Base-by-base conservation (phyloP, 2,113 vertebrate species). In the Siniperca chuatsi region DNA sequence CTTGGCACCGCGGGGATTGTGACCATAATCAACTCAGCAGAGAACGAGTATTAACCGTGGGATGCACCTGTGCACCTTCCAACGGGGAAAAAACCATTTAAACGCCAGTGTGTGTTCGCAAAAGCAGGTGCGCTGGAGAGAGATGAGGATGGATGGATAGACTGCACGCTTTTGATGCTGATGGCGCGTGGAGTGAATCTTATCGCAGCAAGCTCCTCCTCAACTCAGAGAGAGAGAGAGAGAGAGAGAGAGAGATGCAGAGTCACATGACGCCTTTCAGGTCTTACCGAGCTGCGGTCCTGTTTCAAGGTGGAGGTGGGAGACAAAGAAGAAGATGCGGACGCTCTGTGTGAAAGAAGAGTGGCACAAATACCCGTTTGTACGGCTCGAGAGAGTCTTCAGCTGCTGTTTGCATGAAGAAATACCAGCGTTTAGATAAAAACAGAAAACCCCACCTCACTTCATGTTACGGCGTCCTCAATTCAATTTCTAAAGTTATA, bases 1-100 rank as follows among this genome's bases (percentile, higher is more conserved):
- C 94, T 95, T 96, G 94, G 86, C 89, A 93, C 94, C 90, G 91
- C 80, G 91, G 91, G 92, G 93, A 90, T 85, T 94, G 92, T 94
- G 93, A 93, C 83, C 96, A 95, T 96, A 94, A 90, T 94, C 94
- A 89, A 92, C 69, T 93, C 87, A 86, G 78, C 91, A 23, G 62
- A 73, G 89, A 84, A 37, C 84, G 86, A 66, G 77, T 2, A 29
- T 9, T 15, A 29, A 74, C 67, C 79, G 81, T 46, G 78, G 67
- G 87, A 74, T 79, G 90, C 90, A 87, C 89, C 78, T 91, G 86
- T 70, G 86, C 85, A 88, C 80, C 87, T 77, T 74, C 75, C 61
- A 40, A 33, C 40, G 48, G 55, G 23, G 72, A 0, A 13, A 8
- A 44, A 57, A 37, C 9, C 13, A 65, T 8, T 8, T 42, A 74